Percentiles rank a stretch among this genome's conserved stretches.
Conservation (phyloP, 1,140 invertebrate genomes). For the Battus philenor region DNA sequence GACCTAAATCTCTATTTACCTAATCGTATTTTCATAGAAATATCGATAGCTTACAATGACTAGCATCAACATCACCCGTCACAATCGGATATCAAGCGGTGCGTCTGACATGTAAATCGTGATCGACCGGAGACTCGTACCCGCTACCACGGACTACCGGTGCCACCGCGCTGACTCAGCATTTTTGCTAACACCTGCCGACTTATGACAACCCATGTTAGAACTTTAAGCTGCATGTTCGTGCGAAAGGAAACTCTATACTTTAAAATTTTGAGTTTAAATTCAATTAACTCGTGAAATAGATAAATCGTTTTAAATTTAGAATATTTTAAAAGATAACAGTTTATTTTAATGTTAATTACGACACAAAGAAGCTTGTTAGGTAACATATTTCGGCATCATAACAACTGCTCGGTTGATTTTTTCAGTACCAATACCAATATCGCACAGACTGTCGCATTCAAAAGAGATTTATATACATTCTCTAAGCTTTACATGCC, state of each 20-base stretch:
- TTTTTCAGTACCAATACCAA: too few relatives aligned
- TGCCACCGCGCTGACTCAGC: conserved; percentile 67
- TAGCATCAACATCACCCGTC: conserved; percentile 31
- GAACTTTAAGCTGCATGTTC: neutral
- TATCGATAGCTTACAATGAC: conserved; percentile 42
- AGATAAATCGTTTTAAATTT: conserved; percentile 19
- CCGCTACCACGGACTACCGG: conserved; percentile 70
- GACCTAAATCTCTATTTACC: conserved; percentile 33
- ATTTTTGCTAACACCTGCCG: conserved; percentile 58
- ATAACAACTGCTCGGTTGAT: conserved; percentile 12
- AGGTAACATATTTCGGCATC: conserved; percentile 29
- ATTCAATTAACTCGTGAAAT: neutral
- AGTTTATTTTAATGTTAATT: conserved; percentile 42
- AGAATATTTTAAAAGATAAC: conserved; percentile 30
- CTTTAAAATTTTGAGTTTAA: neutral
- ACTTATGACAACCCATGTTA: conserved; percentile 12
- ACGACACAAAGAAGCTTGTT: conserved; percentile 36
- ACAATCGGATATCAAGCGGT: conserved; percentile 69
- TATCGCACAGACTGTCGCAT: too few relatives aligned
- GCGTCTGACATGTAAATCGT: conserved; percentile 72
- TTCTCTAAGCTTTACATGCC: too few relatives aligned
- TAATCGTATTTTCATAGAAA: conserved; percentile 59
- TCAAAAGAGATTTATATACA: too few relatives aligned
- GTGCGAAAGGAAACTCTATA: neutral
- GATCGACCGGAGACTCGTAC: conserved; percentile 58